Evolutionary conservation across 2,888 invertebrate genomes (phyloP), one percentile per base, ranked within the genome.

Genomic region (Hetaerina titia): DNA sequence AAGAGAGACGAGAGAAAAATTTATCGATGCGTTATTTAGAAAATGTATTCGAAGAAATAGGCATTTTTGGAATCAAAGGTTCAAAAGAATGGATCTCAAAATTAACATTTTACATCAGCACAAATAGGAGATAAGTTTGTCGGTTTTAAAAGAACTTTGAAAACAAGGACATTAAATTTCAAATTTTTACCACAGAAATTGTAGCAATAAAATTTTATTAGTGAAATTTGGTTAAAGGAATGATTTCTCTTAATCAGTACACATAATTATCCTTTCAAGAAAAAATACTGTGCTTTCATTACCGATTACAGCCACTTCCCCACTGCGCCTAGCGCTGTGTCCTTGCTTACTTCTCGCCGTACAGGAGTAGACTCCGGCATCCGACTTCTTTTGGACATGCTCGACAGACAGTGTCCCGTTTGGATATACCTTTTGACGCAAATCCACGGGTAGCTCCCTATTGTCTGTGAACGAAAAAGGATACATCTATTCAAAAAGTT

Each of bases 331-430:
- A 0, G 98, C 98, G 96, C 98, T 98, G 96, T 98, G 98, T 45
- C 98, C 98, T 96, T 98, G 98, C 96, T 98, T 98, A 97, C 98
- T 98, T 95, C 98, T 97, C 5, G 98, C 98, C 97, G 98, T 98
- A 96, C 98, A 98, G 69, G 98, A 98, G 97, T 98, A 98, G 90
- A 98, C 98, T 25, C 98, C 98, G 63, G 98, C 98, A 96, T 98
- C 98, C 17, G 97, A 97, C 95, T 97, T 97, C 96, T 98, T 98
- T 96, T 98, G 98, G 56, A 98, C 98, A 74, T 98, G 98, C 96
- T 97, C 97, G 96, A 98, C 98, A 95, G 98, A 97, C 96, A 98
- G 97, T 0, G 98, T 98, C 60, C 98, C 98, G 96, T 98, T 98
- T 13, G 97, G 96, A 95, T 98, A 97, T 64, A 98, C 98, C 96